Base-by-base conservation (phyloP, 2,888 invertebrate genomes). In the Alsophila aescularia region DNA sequence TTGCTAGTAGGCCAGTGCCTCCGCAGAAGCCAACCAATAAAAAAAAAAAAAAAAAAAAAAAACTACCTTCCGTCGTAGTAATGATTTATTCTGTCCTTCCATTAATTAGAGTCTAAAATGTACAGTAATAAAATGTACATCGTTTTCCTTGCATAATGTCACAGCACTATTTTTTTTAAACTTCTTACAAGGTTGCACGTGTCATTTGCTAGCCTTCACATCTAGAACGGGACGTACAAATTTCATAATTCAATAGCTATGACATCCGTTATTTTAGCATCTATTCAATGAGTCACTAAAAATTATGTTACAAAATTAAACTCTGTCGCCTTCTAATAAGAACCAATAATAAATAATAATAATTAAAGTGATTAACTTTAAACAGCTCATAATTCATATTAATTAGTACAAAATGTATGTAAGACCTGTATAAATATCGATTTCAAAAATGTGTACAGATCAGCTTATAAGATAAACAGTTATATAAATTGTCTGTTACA, bases 221-320 rank as follows among this genome's bases (percentile, higher is more conserved):
- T 7, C 32, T 2, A n/a, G 32, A 14, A 29, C 34, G 14, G 35
- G 14, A 21, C n/a, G n/a, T n/a, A n/a, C 9, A 36, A 39, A 36
- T 44, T 8, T 35, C n/a, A 6, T 27, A 24, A 31, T n/a, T 42
- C 1, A 37, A 34, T 35, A 18, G 13, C 40, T n/a, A 44, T 37
- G 39, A 32, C 52, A 52, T 52, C 52, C 55, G 55, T 39, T 45
- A 36, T 37, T 45, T 21, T 36, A 41, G 2, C 31, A 50, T 55
- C 49, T 54, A 36, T 32, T 16, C 36, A 31, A 31, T 49, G 18
- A 31, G 36, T 42, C 50, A 36, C 27, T 42, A 8, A 21, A 16
- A 32, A 32, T 13, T 6, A 13, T 13, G 0, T 16, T 16, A 1
- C n/a, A 3, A 16, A 31, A 48, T 21, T 24, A 48, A 2, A 12